Base-by-base conservation (phyloP, 2,113 vertebrate genomes). In the Microtus ochrogaster region DNA sequence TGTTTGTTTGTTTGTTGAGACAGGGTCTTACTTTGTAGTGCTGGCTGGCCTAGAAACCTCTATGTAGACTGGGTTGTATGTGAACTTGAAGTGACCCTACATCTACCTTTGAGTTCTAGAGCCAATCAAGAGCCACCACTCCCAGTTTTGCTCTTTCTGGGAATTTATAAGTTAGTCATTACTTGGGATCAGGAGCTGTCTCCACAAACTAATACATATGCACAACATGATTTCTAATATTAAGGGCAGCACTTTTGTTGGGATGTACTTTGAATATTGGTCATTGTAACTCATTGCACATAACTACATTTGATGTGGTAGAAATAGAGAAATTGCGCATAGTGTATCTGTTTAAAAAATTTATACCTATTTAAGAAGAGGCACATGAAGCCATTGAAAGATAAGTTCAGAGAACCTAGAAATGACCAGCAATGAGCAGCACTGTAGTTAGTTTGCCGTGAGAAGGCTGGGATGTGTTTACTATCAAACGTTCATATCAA, bases 81-180 rank as follows among this genome's bases (percentile, higher is more conserved):
- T 24, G 21, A 70, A 24, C 44, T 26, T 86, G 63, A 66, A 86
- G 28, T 49, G 33, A 52, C n/a, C 19, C 36, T 55, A 49, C 13
- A 70, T 10, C 85, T 39, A 36, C 41, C 39, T 86, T 44, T 86
- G 10, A 88, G 33, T n/a, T 70, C 33, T 17, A 39, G 21, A 1
- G 22, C 39, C 0, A 55, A 21, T 2, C 21, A n/a, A 17, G 47
- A 55, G 36, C 47, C 7, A 55, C 13, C 14, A 39, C 13, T 55
- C 68, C 22, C 13, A 26, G 7, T 2, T 70, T 70, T 88, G 0
- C 83, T 44, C 28, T 66, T 84, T 84, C 83, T 47, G 94, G 39
- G 28, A 85, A 93, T 92, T 66, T 86, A 44, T 92, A 49, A 36
- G 76, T 91, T 82, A 84, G 63, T 24, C 72, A 93, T 93, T 73